Percentiles rank a stretch among this genome's conserved stretches.
phyloP scores from a whole-genome alignment of 2,113 vertebrate species.

The Speoplatyrhinus poulsoni region DNA sequence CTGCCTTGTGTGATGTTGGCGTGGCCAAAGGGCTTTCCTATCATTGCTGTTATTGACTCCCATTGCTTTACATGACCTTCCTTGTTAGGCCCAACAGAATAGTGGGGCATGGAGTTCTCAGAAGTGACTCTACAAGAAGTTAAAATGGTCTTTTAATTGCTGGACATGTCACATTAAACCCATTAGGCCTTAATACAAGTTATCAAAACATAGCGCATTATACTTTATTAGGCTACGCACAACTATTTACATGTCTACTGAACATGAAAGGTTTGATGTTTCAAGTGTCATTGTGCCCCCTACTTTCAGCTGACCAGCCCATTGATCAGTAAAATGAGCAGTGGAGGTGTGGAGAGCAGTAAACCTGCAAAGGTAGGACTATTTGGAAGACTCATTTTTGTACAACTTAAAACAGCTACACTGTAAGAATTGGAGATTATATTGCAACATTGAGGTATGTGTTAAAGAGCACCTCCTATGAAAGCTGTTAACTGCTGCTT shows the following conservation, averaged over 20 bases:
- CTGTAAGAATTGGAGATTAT: too few species aligned
- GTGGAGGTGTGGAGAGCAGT: slow-evolving; percentile 73
- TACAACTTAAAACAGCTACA: background rate
- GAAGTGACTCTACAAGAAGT: background rate
- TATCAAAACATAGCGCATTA: too few species aligned
- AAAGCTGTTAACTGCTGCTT: too few species aligned
- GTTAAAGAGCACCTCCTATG: too few species aligned
- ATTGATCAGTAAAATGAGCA: slow-evolving; percentile 87
- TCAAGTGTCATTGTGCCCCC: background rate
- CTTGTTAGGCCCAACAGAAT: background rate
- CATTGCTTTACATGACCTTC: background rate
- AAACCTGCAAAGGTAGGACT: slow-evolving; percentile 80
- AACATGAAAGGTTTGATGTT: too few species aligned
- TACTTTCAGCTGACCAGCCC: slow-evolving; percentile 80
- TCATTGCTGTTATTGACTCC: slow-evolving; percentile 11
- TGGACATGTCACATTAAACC: background rate
- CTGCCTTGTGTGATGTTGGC: slow-evolving; percentile 9
- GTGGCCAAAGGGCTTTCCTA: slow-evolving; percentile 1
- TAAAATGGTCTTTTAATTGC: background rate
- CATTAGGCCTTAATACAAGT: background rate
- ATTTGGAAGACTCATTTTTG: background rate
- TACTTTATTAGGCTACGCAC: too few species aligned
- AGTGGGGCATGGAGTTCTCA: background rate
- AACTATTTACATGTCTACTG: too few species aligned
- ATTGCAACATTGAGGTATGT: too few species aligned